Evolutionary conservation across 2,888 invertebrate species (phyloP), one percentile per base, ranked within the genome.

Genomic region (Hirtodrosophila cameraria): DNA sequence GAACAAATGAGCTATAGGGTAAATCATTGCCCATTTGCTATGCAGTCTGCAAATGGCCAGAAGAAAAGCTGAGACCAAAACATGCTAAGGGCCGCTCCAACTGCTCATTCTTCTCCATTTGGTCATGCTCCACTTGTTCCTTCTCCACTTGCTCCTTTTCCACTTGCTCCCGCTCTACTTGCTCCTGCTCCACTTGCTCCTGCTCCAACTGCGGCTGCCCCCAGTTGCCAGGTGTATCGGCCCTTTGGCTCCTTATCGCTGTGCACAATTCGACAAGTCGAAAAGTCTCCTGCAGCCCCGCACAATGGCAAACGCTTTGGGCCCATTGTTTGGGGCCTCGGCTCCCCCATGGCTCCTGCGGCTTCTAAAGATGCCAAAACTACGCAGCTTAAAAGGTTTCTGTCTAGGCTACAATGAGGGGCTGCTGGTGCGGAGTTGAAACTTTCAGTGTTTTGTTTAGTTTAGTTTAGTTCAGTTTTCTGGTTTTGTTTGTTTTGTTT

Each of bases 201-300:
- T 6, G 2, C 41, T n/a, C 2, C n/a, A 11, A 1, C 8, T 5
- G 8, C 27, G 27, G 8, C 13, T 18, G 12, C 50, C 48, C 31
- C 31, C 36, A 42, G 33, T 30, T 65, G 68, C 55, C 70, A 71
- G 71, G 80, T 76, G 62, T 78, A 66, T 85, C 71, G 82, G 61
- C 66, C 66, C 67, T 84, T 67, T 62, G 75, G 67, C 82, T 85
- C 60, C 78, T 79, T 85, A 79, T 79, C 79, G 86, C 75, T 64
- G 68, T 43, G 59, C 68, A 72, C 73, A 75, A 57, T 71, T 73
- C 76, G 59, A 72, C 61, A 75, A 78, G 85, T 75, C 64, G 79
- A 55, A 63, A 85, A 82, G 79, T 75, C 86, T 61, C 41, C 15
- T 27, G 27, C 11, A 9, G n/a, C 8, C 12, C 38, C 6, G 23